phyloP scores from a whole-genome alignment of 2,797 vertebrate genomes.

The Fistularia tabacaria region DNA sequence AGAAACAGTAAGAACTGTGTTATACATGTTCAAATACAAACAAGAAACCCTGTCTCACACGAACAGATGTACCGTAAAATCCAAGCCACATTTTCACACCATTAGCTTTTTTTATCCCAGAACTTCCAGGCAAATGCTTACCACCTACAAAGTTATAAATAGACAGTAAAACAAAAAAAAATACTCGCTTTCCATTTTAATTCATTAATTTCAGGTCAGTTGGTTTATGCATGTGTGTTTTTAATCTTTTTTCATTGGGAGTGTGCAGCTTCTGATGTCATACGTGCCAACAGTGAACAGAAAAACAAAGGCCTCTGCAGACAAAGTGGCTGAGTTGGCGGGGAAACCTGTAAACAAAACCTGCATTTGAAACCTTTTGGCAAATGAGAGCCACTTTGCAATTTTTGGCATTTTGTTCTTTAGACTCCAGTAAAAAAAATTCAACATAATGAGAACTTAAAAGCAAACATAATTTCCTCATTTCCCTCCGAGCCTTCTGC shows the following conservation, averaged over 20 bases:
- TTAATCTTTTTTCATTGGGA: conserved; percentile 7
- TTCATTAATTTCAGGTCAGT: conserved; percentile 8
- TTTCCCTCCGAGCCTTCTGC: conserved; percentile 8
- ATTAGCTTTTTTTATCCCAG: not conserved
- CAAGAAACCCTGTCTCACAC: no score
- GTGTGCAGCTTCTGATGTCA: conserved; percentile 3
- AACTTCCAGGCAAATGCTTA: not conserved
- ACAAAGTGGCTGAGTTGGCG: conserved; percentile 23
- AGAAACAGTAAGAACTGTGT: conserved; percentile 2
- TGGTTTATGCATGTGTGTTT: conserved; percentile 21
- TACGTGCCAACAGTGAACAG: conserved; percentile 15
- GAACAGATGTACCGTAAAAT: no score
- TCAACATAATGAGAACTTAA: conserved; percentile 15
- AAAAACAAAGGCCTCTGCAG: conserved; percentile 15
- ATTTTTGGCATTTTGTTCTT: conserved; percentile 18
- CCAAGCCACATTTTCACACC: not conserved
- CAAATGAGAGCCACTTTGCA: conserved; percentile 12
- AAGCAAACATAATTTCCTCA: conserved; percentile 11
- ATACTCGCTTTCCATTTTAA: conserved; percentile 6
- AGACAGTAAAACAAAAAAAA: conserved; percentile 14
- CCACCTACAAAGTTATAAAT: conserved; percentile 22
- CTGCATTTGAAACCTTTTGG: conserved; percentile 17
- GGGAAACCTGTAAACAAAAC: conserved; percentile 14
- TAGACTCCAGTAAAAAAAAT: conserved; percentile 36
- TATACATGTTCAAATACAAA: not conserved